phyloP scores from a whole-genome alignment of 2,888 invertebrate species.

The Drosophila longiperda region DNA sequence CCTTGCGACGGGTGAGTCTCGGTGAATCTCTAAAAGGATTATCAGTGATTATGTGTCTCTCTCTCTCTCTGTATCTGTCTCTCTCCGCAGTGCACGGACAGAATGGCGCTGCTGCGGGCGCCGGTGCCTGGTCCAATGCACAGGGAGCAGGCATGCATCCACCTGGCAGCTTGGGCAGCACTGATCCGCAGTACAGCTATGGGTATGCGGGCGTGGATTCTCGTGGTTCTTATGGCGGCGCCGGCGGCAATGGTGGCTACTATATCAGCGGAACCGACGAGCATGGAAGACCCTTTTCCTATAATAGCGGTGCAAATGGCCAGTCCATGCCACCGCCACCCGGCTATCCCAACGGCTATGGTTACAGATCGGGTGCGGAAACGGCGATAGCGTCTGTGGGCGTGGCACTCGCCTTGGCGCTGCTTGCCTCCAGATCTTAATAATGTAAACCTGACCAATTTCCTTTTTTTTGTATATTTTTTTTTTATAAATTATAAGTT shows the following conservation, averaged over 20 bases:
- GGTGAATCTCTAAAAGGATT: conserved; percentile 27
- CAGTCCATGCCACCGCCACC: conserved; percentile 39
- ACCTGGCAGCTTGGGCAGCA: conserved; percentile 54
- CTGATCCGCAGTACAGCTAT: conserved; percentile 68
- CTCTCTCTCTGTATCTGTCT: not conserved
- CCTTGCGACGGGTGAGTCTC: conserved; percentile 59
- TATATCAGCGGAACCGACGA: conserved; percentile 72
- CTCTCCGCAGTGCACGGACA: conserved; percentile 45
- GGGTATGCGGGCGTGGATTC: conserved; percentile 68
- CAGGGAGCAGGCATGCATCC: conserved; percentile 66
- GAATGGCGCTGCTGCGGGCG: conserved; percentile 17
- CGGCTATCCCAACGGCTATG: conserved; percentile 47
- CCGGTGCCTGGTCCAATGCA: conserved; percentile 67
- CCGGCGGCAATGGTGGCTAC: conserved; percentile 69
- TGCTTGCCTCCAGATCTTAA: conserved; percentile 41
- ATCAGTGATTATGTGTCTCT: conserved; percentile 33
- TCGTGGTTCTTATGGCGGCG: conserved; percentile 67
- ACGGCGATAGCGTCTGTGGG: conserved; percentile 4
- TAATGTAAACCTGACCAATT: not conserved
- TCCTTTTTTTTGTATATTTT: conserved; percentile 1
- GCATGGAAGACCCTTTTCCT: conserved; percentile 71
- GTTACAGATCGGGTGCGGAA: conserved; percentile 28
- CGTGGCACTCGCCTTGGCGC: conserved; percentile 37
- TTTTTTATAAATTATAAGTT: conserved; percentile 51
- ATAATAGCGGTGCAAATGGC: conserved; percentile 54